Conservation (phyloP, 2,888 invertebrate genomes). For the Ichneumon xanthorius region DNA sequence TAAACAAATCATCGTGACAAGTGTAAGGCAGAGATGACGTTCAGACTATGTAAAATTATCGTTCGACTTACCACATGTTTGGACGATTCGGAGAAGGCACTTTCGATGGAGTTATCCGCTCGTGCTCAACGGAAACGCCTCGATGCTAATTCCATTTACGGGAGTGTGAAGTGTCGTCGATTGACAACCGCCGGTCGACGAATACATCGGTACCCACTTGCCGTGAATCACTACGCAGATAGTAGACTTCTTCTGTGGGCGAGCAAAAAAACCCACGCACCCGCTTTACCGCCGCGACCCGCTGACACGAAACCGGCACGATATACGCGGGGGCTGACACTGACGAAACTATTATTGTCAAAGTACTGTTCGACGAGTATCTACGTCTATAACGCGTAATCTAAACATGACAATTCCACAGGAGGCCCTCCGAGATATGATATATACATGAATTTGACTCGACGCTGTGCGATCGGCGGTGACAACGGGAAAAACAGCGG, state of each 20-base stretch:
- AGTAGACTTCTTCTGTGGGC: too few relatives aligned
- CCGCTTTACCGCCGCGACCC: slow-evolving; percentile 1
- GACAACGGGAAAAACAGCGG: not conserved
- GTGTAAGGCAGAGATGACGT: slow-evolving; percentile 31
- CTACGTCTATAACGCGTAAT: slow-evolving; percentile 28
- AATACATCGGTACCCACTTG: not conserved
- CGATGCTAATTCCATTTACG: slow-evolving; percentile 50
- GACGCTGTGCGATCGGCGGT: slow-evolving; percentile 10
- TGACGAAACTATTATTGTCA: not conserved
- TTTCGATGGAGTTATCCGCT: slow-evolving; percentile 41
- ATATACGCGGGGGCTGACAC: not conserved
- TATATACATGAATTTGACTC: slow-evolving; percentile 14
- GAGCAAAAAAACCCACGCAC: not conserved
- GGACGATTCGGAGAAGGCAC: slow-evolving; percentile 54
- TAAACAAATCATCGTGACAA: slow-evolving; percentile 73
- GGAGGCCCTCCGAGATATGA: slow-evolving; percentile 6
- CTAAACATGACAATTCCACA: slow-evolving; percentile 54
- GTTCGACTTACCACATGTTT: slow-evolving; percentile 76
- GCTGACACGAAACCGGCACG: not conserved
- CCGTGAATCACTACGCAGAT: too few relatives aligned
- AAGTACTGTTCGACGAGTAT: slow-evolving; percentile 29
- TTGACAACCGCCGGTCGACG: slow-evolving; percentile 41
- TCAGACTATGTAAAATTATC: not conserved
- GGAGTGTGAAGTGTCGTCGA: slow-evolving; percentile 3
- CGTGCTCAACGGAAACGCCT: slow-evolving; percentile 44